phyloP scores from a whole-genome alignment of 1,140 invertebrate species.

The Camponotus floridanus region DNA sequence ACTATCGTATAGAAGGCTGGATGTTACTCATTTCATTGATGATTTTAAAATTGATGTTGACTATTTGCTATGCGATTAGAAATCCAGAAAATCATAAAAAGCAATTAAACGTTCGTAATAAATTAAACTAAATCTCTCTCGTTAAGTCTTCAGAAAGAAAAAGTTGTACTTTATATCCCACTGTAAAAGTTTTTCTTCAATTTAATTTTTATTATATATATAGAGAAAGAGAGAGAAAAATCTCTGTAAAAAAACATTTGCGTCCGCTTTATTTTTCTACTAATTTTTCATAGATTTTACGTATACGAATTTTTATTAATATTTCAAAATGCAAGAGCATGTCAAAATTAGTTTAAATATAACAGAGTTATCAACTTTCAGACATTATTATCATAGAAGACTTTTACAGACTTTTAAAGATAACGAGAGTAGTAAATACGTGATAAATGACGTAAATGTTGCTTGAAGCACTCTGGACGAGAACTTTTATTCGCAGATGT shows the following conservation, averaged over 20 bases:
- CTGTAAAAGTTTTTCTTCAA: neutral
- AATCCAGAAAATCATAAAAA: neutral
- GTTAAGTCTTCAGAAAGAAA: neutral
- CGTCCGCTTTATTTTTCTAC: neutral
- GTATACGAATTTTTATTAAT: neutral
- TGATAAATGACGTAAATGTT: slow-evolving; percentile 64
- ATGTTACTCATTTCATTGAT: slow-evolving; percentile 32
- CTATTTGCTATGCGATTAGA: neutral
- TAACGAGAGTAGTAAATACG: slow-evolving; percentile 53
- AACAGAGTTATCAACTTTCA: neutral
- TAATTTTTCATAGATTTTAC: neutral
- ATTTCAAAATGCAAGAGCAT: neutral
- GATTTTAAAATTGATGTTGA: slow-evolving; percentile 20
- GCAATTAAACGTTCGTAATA: neutral
- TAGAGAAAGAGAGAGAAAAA: no score
- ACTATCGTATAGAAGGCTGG: neutral
- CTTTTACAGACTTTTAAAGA: slow-evolving; percentile 44
- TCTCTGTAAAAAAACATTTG: neutral
- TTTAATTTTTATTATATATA: neutral
- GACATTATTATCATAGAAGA: slow-evolving; percentile 35
- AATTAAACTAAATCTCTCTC: neutral
- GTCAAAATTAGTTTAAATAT: slow-evolving; percentile 14
- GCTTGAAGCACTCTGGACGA: slow-evolving; percentile 2
- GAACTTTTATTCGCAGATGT: slow-evolving; percentile 36
- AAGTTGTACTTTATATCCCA: neutral